A percentile compares a stretch with the other conserved stretches of the same genome.
phyloP scores from a whole-genome alignment of 2,797 vertebrate species.

The Cirrhinus molitorella region DNA sequence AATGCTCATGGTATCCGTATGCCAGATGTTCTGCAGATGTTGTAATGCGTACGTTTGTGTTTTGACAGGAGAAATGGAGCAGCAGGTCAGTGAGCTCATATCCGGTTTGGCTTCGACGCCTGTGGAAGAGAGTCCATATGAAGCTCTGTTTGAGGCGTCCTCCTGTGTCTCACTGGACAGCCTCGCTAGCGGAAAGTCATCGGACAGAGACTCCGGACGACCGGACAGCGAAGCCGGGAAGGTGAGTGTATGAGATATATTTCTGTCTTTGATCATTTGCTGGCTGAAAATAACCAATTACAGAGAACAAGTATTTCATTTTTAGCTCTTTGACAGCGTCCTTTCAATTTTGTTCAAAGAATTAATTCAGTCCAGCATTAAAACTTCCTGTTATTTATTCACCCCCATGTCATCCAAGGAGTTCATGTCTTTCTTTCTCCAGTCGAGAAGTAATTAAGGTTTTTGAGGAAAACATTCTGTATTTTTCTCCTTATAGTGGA shows the following conservation, averaged over 20 bases:
- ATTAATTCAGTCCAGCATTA: too few relatives aligned
- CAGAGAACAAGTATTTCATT: neutral
- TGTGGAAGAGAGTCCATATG: conserved; percentile 92
- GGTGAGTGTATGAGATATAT: conserved; percentile 63
- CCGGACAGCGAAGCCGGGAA: conserved; percentile 84
- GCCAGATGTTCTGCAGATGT: neutral
- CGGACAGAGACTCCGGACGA: conserved; percentile 87
- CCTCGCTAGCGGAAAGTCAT: conserved; percentile 91
- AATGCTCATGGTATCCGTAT: neutral
- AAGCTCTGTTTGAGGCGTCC: conserved; percentile 91
- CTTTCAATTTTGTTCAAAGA: neutral
- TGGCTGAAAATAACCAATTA: neutral
- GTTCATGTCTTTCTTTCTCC: too few relatives aligned
- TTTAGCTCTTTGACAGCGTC: neutral
- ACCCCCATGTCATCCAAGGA: too few relatives aligned
- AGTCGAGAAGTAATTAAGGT: too few relatives aligned
- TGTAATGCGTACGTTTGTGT: neutral
- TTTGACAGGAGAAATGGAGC: conserved; percentile 83
- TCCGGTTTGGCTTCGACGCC: conserved; percentile 81
- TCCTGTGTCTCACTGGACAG: conserved; percentile 97
- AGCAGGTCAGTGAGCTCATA: conserved; percentile 85
- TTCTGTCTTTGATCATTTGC: neutral
- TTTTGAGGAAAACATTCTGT: too few relatives aligned
- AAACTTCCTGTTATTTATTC: too few relatives aligned
- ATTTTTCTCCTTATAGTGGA: too few relatives aligned